Base-by-base conservation (phyloP, 2,888 invertebrate species). In the Silvanus unidentatus region DNA sequence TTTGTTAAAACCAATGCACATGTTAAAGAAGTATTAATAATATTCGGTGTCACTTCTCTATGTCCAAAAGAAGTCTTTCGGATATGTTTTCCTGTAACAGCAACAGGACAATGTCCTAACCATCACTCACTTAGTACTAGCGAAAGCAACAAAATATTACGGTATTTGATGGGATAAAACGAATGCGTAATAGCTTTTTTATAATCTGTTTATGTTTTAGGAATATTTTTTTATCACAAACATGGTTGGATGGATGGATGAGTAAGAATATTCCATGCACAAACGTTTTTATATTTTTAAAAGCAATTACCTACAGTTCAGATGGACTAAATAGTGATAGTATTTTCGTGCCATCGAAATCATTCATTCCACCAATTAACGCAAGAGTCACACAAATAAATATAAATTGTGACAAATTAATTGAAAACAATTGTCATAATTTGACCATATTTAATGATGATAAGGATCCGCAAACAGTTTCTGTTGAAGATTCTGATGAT, bases 271-370 rank as follows among this genome's bases (percentile, higher is more conserved):
- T 53, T 35, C 12, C 53, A 10, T 64, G 62, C 38, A 62, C 62
- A n/a, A 64, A 65, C 48, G 59, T 54, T 12, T 62, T 57, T 44
- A 41, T 66, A 16, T 63, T 57, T 42, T 29, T 64, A 32, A 59
- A 55, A 16, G 62, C 53, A 38, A 37, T 36, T 27, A 30, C 32
- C 12, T 38, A 40, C 10, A 16, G 35, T 14, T 37, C 12, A 12
- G 32, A n/a, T 8, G 32, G 5, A 3, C 10, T 44, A 16, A 15
- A 39, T 34, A 27, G 12, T 32, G 52, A 48, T 35, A 50, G 49
- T 73, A 73, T 67, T 68, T 77, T 58, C 73, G 72, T 63, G 57
- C 56, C 55, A 9, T 66, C 44, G 60, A 57, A 56, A 54, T 58
- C 65, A 13, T 55, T 64, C 29, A 55, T 41, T 27, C 49, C 62